Percentiles rank a stretch among this genome's conserved stretches.
These are phyloP conservation scores for Melanotaenia parkinsoni DNA, from an alignment of 2,797 vertebrate genomes.

Conservation along the genomic window DNA sequence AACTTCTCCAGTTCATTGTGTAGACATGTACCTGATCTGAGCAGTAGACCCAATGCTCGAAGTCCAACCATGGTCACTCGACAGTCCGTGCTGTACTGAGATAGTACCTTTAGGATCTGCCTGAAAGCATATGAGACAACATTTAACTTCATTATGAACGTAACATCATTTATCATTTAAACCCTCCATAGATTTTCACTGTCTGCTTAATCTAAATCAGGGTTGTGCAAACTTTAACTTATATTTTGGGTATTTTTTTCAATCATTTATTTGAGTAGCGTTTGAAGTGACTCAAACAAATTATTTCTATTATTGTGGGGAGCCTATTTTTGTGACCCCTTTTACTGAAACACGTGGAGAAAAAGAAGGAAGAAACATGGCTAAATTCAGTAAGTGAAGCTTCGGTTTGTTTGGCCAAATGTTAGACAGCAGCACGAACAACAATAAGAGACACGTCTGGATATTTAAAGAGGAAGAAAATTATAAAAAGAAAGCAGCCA, in stretches of 20 bases:
- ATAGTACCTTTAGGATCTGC: conserved; percentile 89
- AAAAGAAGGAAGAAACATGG: neutral
- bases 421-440: neutral
- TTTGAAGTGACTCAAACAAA: too few relatives aligned
- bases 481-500: neutral
- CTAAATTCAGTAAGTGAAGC: neutral
- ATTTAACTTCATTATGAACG: neutral
- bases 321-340: too few relatives aligned
- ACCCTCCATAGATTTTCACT: too few relatives aligned
- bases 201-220: too few relatives aligned
- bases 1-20: neutral
- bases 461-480: neutral
- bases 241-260: too few relatives aligned
- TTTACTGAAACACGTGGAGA: too few relatives aligned
- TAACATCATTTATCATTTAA: neutral
- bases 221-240: too few relatives aligned
- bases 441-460: neutral
- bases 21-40: conserved; percentile 86
- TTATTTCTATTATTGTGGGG: neutral
- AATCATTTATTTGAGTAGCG: too few relatives aligned
- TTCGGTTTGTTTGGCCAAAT: neutral
- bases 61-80: conserved; percentile 85
- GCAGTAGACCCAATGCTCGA: conserved; percentile 88
- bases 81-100: conserved; percentile 80
- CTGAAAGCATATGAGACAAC: conserved; percentile 71